Evolutionary conservation across 2,113 vertebrate genomes (phyloP), one percentile per base, ranked within the genome.

Genomic region (Engystomops pustulosus): DNA sequence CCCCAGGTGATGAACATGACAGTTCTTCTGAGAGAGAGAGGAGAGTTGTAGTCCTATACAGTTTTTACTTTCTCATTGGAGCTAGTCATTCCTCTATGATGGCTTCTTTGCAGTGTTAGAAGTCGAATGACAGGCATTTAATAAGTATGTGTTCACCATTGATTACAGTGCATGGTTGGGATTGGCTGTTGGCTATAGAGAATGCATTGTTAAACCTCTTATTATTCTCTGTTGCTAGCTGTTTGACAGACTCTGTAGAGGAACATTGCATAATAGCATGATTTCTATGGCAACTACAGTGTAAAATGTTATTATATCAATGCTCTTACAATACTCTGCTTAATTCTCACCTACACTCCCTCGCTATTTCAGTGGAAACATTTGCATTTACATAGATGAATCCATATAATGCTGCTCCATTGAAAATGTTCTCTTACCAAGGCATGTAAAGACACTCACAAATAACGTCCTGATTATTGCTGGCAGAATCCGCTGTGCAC

Each of bases 201-300:
- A 47, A 45, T 34, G 51, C 36, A 47, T 80, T 65, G 38, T 65
- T 44, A 79, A 79, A 79, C 78, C 58, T 67, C 53, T 80, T 71
- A 53, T 53, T 70, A 38, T 55, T 8, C 65, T 70, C 17, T 81
- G 45, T 81, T 70, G 44, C 79, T 70, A 38, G 67, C 65, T 18
- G 45, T 36, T 53, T 81, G 79, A 68, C 62, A 69, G 44, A 44
- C 41, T 25, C 47, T 81, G 65, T 70, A 70, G 45, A 65, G 17
- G 62, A 34, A 70, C 27, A 71, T 70, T 55, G 45, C 67, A 81
- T 71, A 81, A 81, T 55, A 14, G n/a, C 32, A 71, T 18, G 20
- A 70, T 81, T 81, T 81, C 79, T 81, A 81, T 81, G 67, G 79
- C 65, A 81, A 81, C 79, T 55, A 51, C 32, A 38, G 49, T 70